Evolutionary conservation across 37 sponge, comb jelly and placozoan genomes (phyloP), one percentile per base, ranked within the genome.

Genomic region (Ephydatia muelleri): DNA sequence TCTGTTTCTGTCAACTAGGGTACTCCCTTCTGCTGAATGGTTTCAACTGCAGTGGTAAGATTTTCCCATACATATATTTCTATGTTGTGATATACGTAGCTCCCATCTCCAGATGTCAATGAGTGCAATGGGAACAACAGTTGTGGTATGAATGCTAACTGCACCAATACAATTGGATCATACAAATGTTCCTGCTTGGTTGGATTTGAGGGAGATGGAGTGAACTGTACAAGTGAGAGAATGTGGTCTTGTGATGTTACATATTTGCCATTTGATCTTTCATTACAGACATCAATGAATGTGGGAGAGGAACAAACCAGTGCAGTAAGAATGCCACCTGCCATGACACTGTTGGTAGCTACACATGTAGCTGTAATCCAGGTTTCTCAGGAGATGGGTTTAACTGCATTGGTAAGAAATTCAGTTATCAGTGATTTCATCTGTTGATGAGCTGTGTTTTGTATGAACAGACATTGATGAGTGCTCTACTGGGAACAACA

Each of bases 91-190:
- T 57, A 21, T 43, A 57, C 57, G 16, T n/a, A n/a, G 1, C 12
- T 57, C 16, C 16, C 12, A 57, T 14, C 57, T 57, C 19, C 32
- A 87, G 88, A 87, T 38, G 28, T 77, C 5, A 47, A 88, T 78
- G 88, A 88, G 66, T 76, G 76, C 40, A 77, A 67, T 8, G 29
- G 31, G 3, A 80, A 81, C n/a, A 36, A 38, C 69, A 65, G 33
- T 31, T 79, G 80, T 36, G 3, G 65, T 27, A 2, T 32, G 19
- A 77, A 85, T 79, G 49, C 75, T 9, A 36, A 25, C 21, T 90
- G 90, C 81, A 71, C 21, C 64, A 90, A 90, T 32, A 85, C 86
- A 35, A 68, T 64, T 81, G 90, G 90, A 26, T 64, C 68, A 47
- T 85, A 77, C 66, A 21, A 34, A 0, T 90, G 90, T 40, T 78